Evolutionary conservation across 2,888 invertebrate species (phyloP), one percentile per base, ranked within the genome.

Genomic region (Lapara coniferarum): DNA sequence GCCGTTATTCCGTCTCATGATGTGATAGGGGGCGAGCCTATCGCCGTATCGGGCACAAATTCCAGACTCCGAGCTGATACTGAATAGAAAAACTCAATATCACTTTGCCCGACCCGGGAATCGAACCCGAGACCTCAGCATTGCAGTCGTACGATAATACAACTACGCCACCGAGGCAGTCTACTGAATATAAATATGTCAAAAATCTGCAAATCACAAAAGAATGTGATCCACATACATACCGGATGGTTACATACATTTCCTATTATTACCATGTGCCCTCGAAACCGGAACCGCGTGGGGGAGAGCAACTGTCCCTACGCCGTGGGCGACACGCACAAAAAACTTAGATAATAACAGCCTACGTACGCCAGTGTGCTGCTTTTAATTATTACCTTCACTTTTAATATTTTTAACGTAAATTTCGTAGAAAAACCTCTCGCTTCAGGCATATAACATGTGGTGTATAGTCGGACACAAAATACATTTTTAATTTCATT

Each of bases 301-400:
- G 51, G 44, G 44, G 44, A 63, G 68, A 56, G 67, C 67, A 58
- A 68, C 67, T 63, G 68, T 69, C 68, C 59, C 46, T 63, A 63
- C 49, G 68, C 68, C 68, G 52, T 63, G 14, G 59, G 68, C 68
- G 68, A 53, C 68, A 69, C 68, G 68, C 68, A 59, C 58, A 63
- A 63, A 63, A 63, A 63, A 63, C 63, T 63, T 25, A 49, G 49
- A 19, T 63, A 63, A 63, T 63, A 63, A 63, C 63, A 63, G 63
- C 13, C 19, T 19, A 19, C 63, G 63, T 19, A 46, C 49, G 19
- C n/a, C 49, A 19, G 63, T 19, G 63, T 46, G 16, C 59, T 57
- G 59, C 16, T 63, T 63, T 63, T 63, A 63, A 63, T 63, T 63
- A 63, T 63, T 63, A 49, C 63, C 63, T 63, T 63, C 63, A 63